Base-by-base conservation (phyloP, 2,797 vertebrate species). In the Cossypha polioptera region DNA sequence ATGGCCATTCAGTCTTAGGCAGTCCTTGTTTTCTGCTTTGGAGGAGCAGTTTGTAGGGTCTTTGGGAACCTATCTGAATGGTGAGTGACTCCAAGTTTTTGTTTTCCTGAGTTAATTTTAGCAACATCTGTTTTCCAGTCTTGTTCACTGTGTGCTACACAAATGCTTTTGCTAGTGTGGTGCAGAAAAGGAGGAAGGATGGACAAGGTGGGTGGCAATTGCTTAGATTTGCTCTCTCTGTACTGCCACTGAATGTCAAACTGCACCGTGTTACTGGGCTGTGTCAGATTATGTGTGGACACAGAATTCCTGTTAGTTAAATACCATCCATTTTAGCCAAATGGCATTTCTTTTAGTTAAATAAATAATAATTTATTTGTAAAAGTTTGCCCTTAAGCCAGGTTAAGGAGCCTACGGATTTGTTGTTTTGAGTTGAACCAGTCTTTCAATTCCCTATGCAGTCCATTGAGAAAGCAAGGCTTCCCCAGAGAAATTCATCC, bases 161-260 rank as follows among this genome's bases (percentile, higher is more conserved):
- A 79, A 93, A 87, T 58, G n/a, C 54, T 89, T 94, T 94, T 67
- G 57, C 81, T 75, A 35, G 67, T 28, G 16, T 82, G 48, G 58
- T 79, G 29, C 85, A 87, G 67, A 82, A 91, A 80, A 71, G 53
- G 57, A 93, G 42, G 67, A 88, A 92, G 43, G 89, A 80, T 50
- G 86, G 91, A 69, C 91, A 88, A 83, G 54, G 75, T 95, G 92
- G 89, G 94, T 94, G 92, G 96, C 87, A 89, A 42, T 69, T 85
- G 63, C 91, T 82, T 82, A 57, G 29, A 45, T 80, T 80, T 90
- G 75, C 48, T 92, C 63, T 15, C n/a, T 74, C 72, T 75, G 61
- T 74, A 65, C 81, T 92, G 82, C 61, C n/a, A 33, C 65, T 86
- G 78, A 91, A 53, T 86, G 50, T 80, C 68, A 80, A 83, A 86